Conservation (phyloP, 1,140 invertebrate species). For the Sarcophaga bullata region DNA sequence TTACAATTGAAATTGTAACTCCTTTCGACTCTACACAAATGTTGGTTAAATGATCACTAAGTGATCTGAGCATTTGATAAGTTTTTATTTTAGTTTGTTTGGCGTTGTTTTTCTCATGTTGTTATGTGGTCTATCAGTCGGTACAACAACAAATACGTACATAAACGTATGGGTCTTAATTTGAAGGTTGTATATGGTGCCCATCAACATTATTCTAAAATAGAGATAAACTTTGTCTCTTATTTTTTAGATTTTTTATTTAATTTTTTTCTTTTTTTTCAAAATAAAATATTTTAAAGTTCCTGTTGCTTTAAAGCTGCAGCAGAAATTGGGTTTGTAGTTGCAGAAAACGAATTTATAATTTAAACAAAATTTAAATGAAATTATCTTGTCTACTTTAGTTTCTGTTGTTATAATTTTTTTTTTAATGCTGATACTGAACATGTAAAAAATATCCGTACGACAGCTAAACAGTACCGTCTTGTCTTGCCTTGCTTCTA, state of each 20-base stretch:
- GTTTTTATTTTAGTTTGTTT: slow-evolving; percentile 7
- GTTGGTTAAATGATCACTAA: slow-evolving; percentile 40
- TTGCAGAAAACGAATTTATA: slow-evolving; percentile 36
- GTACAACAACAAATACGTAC: not conserved
- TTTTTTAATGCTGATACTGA: too few species aligned
- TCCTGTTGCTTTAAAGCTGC: not conserved
- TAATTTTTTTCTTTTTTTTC: not conserved
- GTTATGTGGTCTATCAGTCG: not conserved
- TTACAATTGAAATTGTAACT: slow-evolving; percentile 37
- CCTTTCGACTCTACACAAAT: slow-evolving; percentile 34
- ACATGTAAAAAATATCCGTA: not conserved
- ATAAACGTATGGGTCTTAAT: not conserved
- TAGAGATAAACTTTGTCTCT: slow-evolving; percentile 2
- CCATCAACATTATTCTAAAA: slow-evolving; percentile 11
- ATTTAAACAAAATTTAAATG: slow-evolving; percentile 40
- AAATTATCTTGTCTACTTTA: slow-evolving; percentile 36
- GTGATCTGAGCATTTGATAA: slow-evolving; percentile 41
- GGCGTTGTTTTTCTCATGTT: not conserved
- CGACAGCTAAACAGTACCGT: not conserved
- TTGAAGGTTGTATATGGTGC: slow-evolving; percentile 6
- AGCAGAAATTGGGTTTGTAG: not conserved
- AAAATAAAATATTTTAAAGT: not conserved
- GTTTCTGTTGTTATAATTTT: slow-evolving; percentile 6
- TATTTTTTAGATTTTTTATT: not conserved
- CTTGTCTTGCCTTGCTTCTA: too few species aligned